Conservation (phyloP, 2,888 invertebrate species). For the Melanchra persicariae region DNA sequence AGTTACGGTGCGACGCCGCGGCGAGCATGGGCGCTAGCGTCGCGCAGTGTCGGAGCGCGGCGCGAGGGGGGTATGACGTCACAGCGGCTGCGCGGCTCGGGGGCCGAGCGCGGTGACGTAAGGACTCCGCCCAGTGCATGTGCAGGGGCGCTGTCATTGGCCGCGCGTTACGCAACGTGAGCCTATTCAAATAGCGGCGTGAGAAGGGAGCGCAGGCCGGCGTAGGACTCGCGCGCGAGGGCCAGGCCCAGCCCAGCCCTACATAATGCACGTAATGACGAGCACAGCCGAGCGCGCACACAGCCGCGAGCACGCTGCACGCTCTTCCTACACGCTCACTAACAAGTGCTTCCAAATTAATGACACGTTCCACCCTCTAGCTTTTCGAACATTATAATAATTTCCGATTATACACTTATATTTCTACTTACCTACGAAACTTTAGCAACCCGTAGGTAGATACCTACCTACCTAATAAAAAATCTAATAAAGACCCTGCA, state of each 20-base stretch:
- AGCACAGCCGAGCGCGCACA: constrained; percentile 65
- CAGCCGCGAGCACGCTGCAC: constrained; percentile 61
- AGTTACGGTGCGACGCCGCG: constrained; percentile 82
- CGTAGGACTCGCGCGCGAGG: constrained; percentile 84
- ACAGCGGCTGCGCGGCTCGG: constrained; percentile 89
- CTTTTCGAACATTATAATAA: constrained; percentile 59
- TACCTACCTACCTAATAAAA: no score
- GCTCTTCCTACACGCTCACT: constrained; percentile 33
- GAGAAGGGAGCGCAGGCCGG: constrained; percentile 87
- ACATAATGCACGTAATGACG: constrained; percentile 87
- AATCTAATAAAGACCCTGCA: no score
- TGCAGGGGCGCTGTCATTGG: constrained; percentile 89
- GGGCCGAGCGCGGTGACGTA: constrained; percentile 89
- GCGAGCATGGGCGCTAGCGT: constrained; percentile 82
- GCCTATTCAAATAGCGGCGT: constrained; percentile 86
- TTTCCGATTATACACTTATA: constrained; percentile 57
- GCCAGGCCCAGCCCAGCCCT: constrained; percentile 86
- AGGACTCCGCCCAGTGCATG: constrained; percentile 90
- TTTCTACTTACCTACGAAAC: no score
- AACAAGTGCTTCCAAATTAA: constrained; percentile 85
- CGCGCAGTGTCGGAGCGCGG: constrained; percentile 79
- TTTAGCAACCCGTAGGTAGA: no score
- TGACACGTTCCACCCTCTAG: constrained; percentile 75
- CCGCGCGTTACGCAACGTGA: constrained; percentile 88
- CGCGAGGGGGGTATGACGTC: constrained; percentile 84